A percentile compares a stretch with the other conserved stretches of the same genome.
phyloP scores from a whole-genome alignment of 2,113 vertebrate species.

The Columbina picui region DNA sequence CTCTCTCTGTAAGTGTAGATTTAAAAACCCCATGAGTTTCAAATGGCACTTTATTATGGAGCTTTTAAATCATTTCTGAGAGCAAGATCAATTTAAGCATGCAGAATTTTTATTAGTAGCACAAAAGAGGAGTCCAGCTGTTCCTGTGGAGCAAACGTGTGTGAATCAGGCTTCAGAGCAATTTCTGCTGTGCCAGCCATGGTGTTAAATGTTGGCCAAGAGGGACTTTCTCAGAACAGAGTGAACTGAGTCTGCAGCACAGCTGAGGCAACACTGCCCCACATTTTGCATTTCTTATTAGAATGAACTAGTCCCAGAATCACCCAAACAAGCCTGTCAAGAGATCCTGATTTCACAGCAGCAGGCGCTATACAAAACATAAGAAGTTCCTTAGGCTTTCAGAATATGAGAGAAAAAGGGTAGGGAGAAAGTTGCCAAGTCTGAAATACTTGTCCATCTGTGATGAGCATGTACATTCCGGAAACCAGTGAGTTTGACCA shows the following conservation, averaged over 20 bases:
- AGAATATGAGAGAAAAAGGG: neutral
- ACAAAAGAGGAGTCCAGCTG: slow-evolving; percentile 48
- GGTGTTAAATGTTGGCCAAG: slow-evolving; percentile 46
- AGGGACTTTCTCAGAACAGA: neutral
- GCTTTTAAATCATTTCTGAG: slow-evolving; percentile 70
- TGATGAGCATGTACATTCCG: neutral
- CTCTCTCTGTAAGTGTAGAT: slow-evolving; percentile 57
- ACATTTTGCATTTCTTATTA: slow-evolving; percentile 28
- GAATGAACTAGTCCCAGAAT: slow-evolving; percentile 21
- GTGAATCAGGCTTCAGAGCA: slow-evolving; percentile 40
- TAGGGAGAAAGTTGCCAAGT: neutral
- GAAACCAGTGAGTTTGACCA: neutral
- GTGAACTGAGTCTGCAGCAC: neutral
- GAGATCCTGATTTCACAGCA: neutral
- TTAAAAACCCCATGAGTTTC: slow-evolving; percentile 52
- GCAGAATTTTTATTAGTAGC: slow-evolving; percentile 55
- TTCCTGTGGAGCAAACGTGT: neutral
- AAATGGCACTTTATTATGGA: slow-evolving; percentile 69
- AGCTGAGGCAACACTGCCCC: slow-evolving; percentile 51
- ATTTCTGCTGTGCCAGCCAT: slow-evolving; percentile 19
- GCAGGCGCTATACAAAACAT: neutral
- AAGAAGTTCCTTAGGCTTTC: neutral
- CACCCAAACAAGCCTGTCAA: neutral
- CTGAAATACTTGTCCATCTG: neutral
- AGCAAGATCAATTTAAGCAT: slow-evolving; percentile 47